These are phyloP conservation scores for Spisula subtruncata DNA, from an alignment of 2,888 invertebrate species.

Conservation along the genomic window DNA sequence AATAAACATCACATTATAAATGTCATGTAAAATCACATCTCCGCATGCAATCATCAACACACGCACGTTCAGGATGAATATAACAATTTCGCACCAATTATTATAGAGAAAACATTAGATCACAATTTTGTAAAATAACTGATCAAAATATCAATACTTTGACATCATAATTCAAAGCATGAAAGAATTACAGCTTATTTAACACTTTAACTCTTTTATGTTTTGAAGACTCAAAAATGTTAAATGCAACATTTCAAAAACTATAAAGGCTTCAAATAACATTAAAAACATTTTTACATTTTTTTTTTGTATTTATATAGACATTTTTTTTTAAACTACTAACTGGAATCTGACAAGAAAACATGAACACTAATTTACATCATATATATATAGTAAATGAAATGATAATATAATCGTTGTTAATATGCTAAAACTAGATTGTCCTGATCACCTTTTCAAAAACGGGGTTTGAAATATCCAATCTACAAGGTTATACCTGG, in stretches of 20 bases:
- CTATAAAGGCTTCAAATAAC: constrained; percentile 79
- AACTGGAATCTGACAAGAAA: constrained; percentile 80
- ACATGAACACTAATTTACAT: constrained; percentile 81
- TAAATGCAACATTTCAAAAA: constrained; percentile 83
- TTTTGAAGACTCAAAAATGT: constrained; percentile 79
- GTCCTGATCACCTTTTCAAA: constrained; percentile 75
- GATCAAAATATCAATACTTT: constrained; percentile 70
- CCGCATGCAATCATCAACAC: neutral
- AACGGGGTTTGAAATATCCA: constrained; percentile 66
- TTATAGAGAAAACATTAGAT: constrained; percentile 45
- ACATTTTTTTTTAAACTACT: constrained; percentile 74
- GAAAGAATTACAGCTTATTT: constrained; percentile 79
- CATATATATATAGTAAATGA: constrained; percentile 65
- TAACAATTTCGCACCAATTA: constrained; percentile 49
- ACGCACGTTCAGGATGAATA: neutral
- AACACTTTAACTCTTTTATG: constrained; percentile 70
- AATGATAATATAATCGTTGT: constrained; percentile 79
- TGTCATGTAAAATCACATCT: constrained; percentile 16
- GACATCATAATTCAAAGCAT: constrained; percentile 69
- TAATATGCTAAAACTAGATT: constrained; percentile 83
- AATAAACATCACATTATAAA: neutral
- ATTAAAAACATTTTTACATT: constrained; percentile 75
- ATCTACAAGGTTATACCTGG: constrained; percentile 67
- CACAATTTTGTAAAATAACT: constrained; percentile 55
- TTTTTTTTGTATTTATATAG: constrained; percentile 67